Evolutionary conservation across 2,888 invertebrate species (phyloP).

Genomic region (Melinopterus prodromus): DNA sequence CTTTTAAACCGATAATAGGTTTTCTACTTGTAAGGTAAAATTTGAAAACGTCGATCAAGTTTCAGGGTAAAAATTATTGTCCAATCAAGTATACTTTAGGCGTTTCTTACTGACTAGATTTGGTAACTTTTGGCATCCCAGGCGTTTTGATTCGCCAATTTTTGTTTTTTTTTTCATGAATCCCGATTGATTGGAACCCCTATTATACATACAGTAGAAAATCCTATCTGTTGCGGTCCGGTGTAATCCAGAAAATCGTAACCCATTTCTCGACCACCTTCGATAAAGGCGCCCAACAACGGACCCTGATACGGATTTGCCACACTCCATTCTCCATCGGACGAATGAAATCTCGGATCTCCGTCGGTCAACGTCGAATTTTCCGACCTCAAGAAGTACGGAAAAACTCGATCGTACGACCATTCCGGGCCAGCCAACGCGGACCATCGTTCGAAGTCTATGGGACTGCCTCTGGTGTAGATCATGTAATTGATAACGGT

Average conservation of each 20-base stretch:
- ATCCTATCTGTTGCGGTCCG: conserved; percentile 55
- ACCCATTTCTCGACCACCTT: conserved; percentile 59
- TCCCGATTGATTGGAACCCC: too few relatives aligned
- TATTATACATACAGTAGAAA: conserved; percentile 48
- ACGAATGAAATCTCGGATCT: conserved; percentile 65
- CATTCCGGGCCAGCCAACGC: conserved; percentile 76
- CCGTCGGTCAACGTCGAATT: conserved; percentile 51
- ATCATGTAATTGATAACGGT: conserved; percentile 73
- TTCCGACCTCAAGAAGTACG: conserved; percentile 63
- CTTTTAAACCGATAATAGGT: too few relatives aligned
- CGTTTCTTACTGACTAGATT: too few relatives aligned
- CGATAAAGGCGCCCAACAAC: conserved; percentile 55
- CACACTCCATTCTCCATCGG: conserved; percentile 68
- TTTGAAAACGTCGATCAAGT: too few relatives aligned
- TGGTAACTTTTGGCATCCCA: too few relatives aligned
- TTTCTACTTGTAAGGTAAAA: too few relatives aligned
- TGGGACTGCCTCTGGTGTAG: conserved; percentile 76
- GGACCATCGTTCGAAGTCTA: conserved; percentile 75
- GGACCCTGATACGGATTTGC: conserved; percentile 66
- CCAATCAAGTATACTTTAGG: too few relatives aligned
- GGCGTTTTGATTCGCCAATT: too few relatives aligned
- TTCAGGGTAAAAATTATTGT: too few relatives aligned
- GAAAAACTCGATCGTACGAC: conserved; percentile 63
- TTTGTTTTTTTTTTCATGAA: too few relatives aligned
- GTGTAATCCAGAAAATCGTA: conserved; percentile 60